Conservation (phyloP, 2,888 invertebrate genomes). For the Nemurella pictetii region DNA sequence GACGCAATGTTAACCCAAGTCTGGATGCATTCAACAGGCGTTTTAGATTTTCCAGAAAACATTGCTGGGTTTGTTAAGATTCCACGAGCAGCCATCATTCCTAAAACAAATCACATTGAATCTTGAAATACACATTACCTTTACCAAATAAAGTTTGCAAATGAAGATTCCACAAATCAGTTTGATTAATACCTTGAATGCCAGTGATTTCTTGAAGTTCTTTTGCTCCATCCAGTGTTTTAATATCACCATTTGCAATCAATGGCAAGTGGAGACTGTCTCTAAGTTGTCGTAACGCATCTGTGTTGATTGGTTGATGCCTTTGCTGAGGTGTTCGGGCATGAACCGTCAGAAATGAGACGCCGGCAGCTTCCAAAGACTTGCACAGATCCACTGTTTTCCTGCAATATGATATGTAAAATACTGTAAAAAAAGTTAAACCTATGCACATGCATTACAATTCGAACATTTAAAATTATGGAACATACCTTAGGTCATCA, state of each 20-base stretch:
- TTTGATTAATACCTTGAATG: constrained; percentile 64
- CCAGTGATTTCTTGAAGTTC: constrained; percentile 66
- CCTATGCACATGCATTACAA: no score
- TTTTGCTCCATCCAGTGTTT: constrained; percentile 70
- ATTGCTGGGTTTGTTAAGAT: constrained; percentile 89
- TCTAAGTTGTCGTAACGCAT: constrained; percentile 71
- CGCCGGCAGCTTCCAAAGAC: constrained; percentile 82
- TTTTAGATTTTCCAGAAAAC: constrained; percentile 71
- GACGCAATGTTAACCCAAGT: constrained; percentile 72
- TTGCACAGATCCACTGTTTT: constrained; percentile 79
- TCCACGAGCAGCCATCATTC: constrained; percentile 91
- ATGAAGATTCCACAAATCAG: background rate
- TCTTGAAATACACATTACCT: background rate
- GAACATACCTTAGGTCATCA: constrained; percentile 62
- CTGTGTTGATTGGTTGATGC: constrained; percentile 71
- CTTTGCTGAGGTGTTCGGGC: constrained; percentile 86
- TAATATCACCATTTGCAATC: constrained; percentile 91
- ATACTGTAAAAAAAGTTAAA: background rate
- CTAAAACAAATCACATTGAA: constrained; percentile 48
- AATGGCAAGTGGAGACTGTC: constrained; percentile 77
- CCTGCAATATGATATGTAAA: constrained; percentile 45
- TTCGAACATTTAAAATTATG: constrained; percentile 7
- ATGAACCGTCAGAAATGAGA: constrained; percentile 87
- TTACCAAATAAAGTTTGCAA: no score
- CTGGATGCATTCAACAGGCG: constrained; percentile 76